Evolutionary conservation across 2,113 vertebrate genomes (phyloP).

Genomic region (Paralichthys olivaceus): DNA sequence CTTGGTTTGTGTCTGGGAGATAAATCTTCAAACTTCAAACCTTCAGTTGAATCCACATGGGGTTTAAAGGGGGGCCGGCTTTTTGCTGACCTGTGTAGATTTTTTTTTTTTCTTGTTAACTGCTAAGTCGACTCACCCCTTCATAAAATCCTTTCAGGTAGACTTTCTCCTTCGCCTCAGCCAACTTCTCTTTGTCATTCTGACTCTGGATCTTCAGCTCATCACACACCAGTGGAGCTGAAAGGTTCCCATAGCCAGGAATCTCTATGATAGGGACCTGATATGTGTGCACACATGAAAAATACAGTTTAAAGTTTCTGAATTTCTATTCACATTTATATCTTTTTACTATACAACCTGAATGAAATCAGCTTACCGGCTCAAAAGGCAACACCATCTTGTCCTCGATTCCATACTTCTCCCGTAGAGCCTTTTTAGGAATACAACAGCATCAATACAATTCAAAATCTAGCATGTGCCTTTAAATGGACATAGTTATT

Average conservation of each 20-base stretch:
- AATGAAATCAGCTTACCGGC: slow-evolving; percentile 84
- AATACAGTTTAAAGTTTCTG: neutral
- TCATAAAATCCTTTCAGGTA: slow-evolving; percentile 98
- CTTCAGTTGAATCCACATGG: slow-evolving; percentile 10
- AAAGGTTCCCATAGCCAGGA: slow-evolving; percentile 93
- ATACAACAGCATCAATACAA: neutral
- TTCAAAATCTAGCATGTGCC: neutral
- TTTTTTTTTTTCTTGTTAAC: neutral
- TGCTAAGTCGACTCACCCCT: slow-evolving; percentile 85
- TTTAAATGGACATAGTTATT: neutral
- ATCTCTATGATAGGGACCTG: slow-evolving; percentile 95
- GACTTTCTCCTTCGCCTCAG: slow-evolving; percentile 93
- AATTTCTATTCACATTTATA: neutral
- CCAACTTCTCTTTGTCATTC: slow-evolving; percentile 95
- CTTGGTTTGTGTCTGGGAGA: slow-evolving; percentile 25
- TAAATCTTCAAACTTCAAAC: slow-evolving; percentile 31
- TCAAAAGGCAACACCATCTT: slow-evolving; percentile 97
- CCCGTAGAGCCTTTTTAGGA: slow-evolving; percentile 86
- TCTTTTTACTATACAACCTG: neutral
- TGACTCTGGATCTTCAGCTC: slow-evolving; percentile 98
- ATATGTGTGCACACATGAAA: slow-evolving; percentile 5
- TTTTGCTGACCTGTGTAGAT: slow-evolving; percentile 15
- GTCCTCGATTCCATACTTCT: slow-evolving; percentile 94
- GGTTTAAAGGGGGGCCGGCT: neutral
- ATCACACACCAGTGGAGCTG: slow-evolving; percentile 90